phyloP scores from a whole-genome alignment of 2,113 vertebrate genomes.

The Henicopernis longicauda region DNA sequence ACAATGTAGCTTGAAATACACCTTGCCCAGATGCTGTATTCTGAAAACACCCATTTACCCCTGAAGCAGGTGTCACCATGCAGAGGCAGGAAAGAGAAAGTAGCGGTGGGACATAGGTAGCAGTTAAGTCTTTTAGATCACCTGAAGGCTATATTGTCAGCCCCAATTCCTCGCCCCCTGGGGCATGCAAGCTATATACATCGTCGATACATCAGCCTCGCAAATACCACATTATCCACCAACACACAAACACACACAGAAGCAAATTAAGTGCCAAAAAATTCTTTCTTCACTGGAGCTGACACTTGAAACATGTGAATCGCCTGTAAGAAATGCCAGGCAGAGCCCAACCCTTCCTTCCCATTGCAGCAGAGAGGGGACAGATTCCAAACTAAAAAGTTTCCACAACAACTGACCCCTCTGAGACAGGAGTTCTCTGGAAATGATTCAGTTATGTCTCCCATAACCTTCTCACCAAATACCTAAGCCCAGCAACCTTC shows the following conservation, averaged over 20 bases:
- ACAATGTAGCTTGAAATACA: background rate
- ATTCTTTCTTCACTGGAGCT: background rate
- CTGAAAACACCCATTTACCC: background rate
- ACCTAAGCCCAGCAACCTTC: background rate
- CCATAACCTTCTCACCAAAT: background rate
- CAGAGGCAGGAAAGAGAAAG: background rate
- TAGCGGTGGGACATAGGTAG: background rate
- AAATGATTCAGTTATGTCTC: background rate
- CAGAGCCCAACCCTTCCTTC: background rate
- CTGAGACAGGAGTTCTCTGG: background rate
- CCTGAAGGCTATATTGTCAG: background rate
- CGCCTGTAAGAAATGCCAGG: background rate
- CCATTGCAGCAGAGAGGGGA: background rate
- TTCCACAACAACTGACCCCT: background rate
- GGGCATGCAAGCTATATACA: background rate
- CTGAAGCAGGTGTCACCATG: background rate
- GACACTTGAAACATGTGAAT: background rate
- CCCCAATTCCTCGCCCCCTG: background rate
- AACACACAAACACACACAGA: background rate
- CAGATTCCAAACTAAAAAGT: background rate
- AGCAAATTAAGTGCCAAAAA: background rate
- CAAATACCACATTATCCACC: background rate
- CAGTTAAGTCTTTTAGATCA: background rate
- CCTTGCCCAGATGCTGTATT: background rate
- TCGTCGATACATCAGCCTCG: rapidly evolving